Conservation (phyloP, 1,140 invertebrate species). For the Drosophila sp. region DNA sequence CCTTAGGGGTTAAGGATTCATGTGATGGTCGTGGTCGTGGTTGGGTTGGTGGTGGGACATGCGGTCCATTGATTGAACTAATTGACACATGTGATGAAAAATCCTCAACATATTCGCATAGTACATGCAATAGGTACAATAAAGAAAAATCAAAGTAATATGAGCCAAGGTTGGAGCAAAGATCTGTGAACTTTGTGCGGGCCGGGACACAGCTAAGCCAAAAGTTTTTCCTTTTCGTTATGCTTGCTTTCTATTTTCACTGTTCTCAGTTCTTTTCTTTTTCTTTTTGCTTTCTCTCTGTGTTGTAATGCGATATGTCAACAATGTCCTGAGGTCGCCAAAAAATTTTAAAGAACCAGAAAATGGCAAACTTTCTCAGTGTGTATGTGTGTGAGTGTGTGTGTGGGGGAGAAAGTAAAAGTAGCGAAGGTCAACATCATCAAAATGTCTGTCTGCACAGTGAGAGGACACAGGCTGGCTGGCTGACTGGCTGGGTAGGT, state of each 20-base stretch:
- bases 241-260: too few relatives aligned
- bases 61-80: slow-evolving; percentile 74
- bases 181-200: slow-evolving; percentile 31
- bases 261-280: background rate
- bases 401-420: slow-evolving; percentile 63
- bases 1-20: slow-evolving; percentile 17
- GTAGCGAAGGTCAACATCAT: slow-evolving; percentile 82
- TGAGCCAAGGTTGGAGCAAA: slow-evolving; percentile 33
- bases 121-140: background rate
- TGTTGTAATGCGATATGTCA: slow-evolving; percentile 77
- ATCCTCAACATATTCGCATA: slow-evolving; percentile 9
- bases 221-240: slow-evolving; percentile 6
- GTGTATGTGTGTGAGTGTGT: background rate
- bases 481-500: slow-evolving; percentile 4
- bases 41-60: slow-evolving; percentile 33
- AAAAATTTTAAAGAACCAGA: slow-evolving; percentile 66
- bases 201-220: background rate
- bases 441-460: slow-evolving; percentile 71
- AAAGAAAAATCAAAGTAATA: slow-evolving; percentile 51
- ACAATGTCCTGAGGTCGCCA: slow-evolving; percentile 57
- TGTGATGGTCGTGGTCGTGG: background rate
- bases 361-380: slow-evolving; percentile 34
- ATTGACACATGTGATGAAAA: slow-evolving; percentile 68
- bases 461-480: slow-evolving; percentile 11
- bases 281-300: background rate